A percentile compares a stretch with the other conserved stretches of the same genome.
Evolutionary conservation across 2,888 invertebrate species (phyloP).

Genomic region (Phrixothrix hirtus): DNA sequence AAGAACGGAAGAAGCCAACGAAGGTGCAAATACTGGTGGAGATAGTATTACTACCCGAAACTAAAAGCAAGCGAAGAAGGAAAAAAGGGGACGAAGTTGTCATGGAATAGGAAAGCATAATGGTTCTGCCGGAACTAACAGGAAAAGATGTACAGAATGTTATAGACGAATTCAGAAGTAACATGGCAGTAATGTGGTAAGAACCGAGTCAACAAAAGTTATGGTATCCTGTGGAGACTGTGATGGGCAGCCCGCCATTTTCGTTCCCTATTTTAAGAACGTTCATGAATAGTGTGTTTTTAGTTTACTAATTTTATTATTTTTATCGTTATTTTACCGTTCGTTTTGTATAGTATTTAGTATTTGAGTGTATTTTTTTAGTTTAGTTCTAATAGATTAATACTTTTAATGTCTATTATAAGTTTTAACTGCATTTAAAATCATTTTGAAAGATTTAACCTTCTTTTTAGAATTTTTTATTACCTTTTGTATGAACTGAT

Average conservation of each 20-base stretch:
- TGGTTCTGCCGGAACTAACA: conserved; percentile 20
- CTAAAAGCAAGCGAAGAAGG: background rate
- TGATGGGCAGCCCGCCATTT: conserved; percentile 5
- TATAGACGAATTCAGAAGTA: conserved; percentile 25
- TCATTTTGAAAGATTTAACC: too few species aligned
- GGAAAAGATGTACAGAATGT: conserved; percentile 22
- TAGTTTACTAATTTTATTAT: too few species aligned
- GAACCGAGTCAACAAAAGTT: conserved; percentile 22
- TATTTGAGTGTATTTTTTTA: too few species aligned
- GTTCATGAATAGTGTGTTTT: too few species aligned
- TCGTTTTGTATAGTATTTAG: too few species aligned
- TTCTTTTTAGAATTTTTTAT: too few species aligned
- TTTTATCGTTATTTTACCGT: too few species aligned
- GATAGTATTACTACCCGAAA: too few species aligned
- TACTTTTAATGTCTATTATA: too few species aligned
- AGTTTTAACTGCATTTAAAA: too few species aligned
- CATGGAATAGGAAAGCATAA: conserved; percentile 26
- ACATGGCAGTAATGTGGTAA: conserved; percentile 17
- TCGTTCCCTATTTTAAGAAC: background rate
- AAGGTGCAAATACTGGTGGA: background rate
- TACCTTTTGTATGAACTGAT: too few species aligned
- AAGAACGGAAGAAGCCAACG: background rate
- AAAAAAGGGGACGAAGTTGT: background rate
- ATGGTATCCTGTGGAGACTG: conserved; percentile 15
- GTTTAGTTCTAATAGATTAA: too few species aligned